phyloP scores from a whole-genome alignment of 2,113 vertebrate species.

The Hepsetus odoe region DNA sequence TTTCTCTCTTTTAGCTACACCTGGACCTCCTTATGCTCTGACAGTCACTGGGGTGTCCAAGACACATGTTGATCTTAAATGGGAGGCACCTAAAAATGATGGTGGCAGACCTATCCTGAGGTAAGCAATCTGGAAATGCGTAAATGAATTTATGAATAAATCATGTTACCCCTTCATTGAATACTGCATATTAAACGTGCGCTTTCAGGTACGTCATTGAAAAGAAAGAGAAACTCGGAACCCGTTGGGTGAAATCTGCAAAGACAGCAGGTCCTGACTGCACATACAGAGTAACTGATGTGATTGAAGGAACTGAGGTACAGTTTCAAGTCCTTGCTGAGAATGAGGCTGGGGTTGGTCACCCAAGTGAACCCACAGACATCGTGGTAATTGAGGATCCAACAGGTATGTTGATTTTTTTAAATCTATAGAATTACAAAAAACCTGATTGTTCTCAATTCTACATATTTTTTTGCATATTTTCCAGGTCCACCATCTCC shows the following conservation, averaged over 20 bases:
- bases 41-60: slow-evolving; percentile 85
- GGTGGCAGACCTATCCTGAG: slow-evolving; percentile 93
- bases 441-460: background rate
- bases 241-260: slow-evolving; percentile 95
- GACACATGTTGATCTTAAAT: slow-evolving; percentile 93
- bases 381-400: slow-evolving; percentile 92
- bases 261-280: slow-evolving; percentile 94
- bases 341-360: slow-evolving; percentile 94
- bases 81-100: slow-evolving; percentile 96
- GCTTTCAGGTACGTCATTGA: slow-evolving; percentile 87
- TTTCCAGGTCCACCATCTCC: slow-evolving; percentile 88
- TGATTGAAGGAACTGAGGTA: slow-evolving; percentile 96
- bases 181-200: background rate
- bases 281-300: slow-evolving; percentile 92
- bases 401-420: slow-evolving; percentile 80
- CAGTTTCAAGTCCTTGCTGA: slow-evolving; percentile 96
- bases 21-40: slow-evolving; percentile 92
- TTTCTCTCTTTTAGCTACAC: slow-evolving; percentile 81
- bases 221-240: slow-evolving; percentile 97
- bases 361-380: slow-evolving; percentile 96
- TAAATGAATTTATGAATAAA: background rate
- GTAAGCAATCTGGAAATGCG: slow-evolving; percentile 65
- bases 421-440: too few relatives aligned
- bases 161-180: background rate
- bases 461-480: slow-evolving; percentile 36